Percentiles rank a stretch among this genome's conserved stretches.
Evolutionary conservation across 2,113 vertebrate species (phyloP).

Genomic region (Amia ocellicauda): DNA sequence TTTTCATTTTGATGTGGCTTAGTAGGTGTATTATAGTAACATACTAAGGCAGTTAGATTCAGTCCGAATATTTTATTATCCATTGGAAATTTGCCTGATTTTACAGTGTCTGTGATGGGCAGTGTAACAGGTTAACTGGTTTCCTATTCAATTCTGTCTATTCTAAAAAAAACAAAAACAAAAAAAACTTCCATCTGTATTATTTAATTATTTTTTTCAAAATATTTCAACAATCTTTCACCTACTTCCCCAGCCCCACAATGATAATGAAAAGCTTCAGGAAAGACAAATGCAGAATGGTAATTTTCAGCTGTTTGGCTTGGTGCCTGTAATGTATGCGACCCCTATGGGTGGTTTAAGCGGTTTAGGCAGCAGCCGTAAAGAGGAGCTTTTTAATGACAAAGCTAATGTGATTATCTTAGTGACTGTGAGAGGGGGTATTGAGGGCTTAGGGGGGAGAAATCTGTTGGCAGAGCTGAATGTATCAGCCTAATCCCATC

Average conservation of each 20-base stretch:
- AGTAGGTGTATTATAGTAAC: too few relatives aligned
- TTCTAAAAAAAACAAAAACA: too few relatives aligned
- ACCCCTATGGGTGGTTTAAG: conserved; percentile 96
- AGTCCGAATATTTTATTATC: too few relatives aligned
- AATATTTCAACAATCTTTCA: background rate
- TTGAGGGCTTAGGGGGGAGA: conserved; percentile 88
- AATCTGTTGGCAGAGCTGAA: conserved; percentile 98
- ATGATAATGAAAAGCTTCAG: conserved; percentile 13
- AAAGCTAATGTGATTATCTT: conserved; percentile 99
- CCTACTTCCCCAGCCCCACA: background rate
- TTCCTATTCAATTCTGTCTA: too few relatives aligned
- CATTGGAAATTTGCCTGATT: too few relatives aligned
- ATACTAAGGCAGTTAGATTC: too few relatives aligned
- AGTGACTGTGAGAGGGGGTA: conserved; percentile 88
- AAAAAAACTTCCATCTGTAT: background rate
- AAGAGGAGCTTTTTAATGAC: conserved; percentile 93
- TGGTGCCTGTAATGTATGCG: conserved; percentile 83
- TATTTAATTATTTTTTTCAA: background rate
- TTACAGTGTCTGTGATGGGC: too few relatives aligned
- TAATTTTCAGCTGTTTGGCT: conserved; percentile 76
- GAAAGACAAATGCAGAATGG: conserved; percentile 57
- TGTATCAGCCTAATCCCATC: conserved; percentile 96
- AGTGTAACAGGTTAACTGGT: too few relatives aligned
- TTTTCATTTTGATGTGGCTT: too few relatives aligned
- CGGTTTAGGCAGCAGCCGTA: conserved; percentile 89